Conservation (phyloP, 2,113 vertebrate species). For the Ahaetulla prasina region DNA sequence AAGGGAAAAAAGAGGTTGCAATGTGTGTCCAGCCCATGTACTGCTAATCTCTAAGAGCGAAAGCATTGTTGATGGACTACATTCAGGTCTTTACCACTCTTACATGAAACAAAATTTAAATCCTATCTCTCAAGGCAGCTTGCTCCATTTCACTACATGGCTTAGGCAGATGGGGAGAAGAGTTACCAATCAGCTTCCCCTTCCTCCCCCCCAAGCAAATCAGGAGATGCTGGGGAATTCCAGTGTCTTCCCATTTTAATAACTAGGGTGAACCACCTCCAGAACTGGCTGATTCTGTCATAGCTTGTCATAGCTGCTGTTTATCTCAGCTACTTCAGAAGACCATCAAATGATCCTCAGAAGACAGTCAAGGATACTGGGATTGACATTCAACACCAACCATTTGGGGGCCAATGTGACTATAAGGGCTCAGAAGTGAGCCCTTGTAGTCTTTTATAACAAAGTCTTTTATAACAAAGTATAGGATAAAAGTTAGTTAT, state of each 20-base stretch:
- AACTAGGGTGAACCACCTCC: conserved; percentile 56
- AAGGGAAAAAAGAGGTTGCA: conserved; percentile 61
- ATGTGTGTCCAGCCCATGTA: conserved; percentile 51
- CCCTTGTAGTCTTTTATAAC: conserved; percentile 63
- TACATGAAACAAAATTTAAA: conserved; percentile 74
- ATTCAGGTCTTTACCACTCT: conserved; percentile 67
- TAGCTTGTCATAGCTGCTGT: conserved; percentile 36
- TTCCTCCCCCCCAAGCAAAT: conserved; percentile 52
- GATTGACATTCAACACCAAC: conserved; percentile 74
- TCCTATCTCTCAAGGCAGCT: conserved; percentile 75
- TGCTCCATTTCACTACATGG: conserved; percentile 75
- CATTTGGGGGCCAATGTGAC: conserved; percentile 64
- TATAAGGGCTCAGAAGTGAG: conserved; percentile 63
- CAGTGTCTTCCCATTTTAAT: conserved; percentile 61
- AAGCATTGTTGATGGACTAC: conserved; percentile 73
- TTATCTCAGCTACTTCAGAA: conserved; percentile 69
- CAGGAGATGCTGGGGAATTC: conserved; percentile 63
- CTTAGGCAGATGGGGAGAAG: conserved; percentile 72
- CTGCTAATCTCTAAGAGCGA: conserved; percentile 71
- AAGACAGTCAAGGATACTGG: conserved; percentile 58
- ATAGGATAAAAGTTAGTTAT: conserved; percentile 45
- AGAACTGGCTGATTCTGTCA: conserved; percentile 44
- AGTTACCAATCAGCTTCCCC: conserved; percentile 77
- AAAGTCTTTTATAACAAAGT: conserved; percentile 67
- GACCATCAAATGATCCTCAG: conserved; percentile 71